Conservation (phyloP, 2,113 vertebrate species). For the Channa argus region DNA sequence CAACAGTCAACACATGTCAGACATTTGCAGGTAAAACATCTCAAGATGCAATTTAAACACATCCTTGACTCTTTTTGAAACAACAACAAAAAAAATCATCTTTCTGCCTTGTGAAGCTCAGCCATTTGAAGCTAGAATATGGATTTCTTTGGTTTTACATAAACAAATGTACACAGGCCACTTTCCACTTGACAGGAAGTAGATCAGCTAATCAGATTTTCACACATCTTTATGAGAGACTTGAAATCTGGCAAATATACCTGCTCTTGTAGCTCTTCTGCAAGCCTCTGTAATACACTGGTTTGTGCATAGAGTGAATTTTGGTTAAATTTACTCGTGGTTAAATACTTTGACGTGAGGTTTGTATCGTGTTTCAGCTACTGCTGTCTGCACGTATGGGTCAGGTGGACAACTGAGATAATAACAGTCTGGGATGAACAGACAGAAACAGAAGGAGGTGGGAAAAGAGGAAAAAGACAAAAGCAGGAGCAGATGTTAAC, state of each 20-base stretch:
- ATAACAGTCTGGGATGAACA: slow-evolving; percentile 16
- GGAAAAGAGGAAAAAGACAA: slow-evolving; percentile 22
- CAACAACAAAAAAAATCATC: not conserved
- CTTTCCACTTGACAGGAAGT: too few species aligned
- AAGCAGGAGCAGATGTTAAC: slow-evolving; percentile 44
- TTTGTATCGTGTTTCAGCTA: slow-evolving; percentile 8
- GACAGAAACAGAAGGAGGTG: slow-evolving; percentile 5
- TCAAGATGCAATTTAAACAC: not conserved
- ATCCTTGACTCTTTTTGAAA: slow-evolving; percentile 1
- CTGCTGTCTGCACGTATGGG: slow-evolving; percentile 9
- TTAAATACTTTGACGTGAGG: not conserved
- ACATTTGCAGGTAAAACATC: not conserved
- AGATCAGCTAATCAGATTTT: too few species aligned
- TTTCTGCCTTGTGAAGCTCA: not conserved
- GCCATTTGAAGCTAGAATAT: not conserved
- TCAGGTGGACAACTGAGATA: slow-evolving; percentile 43
- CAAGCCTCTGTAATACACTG: not conserved
- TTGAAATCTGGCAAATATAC: too few species aligned
- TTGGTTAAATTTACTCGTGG: not conserved
- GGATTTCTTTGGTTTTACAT: not conserved
- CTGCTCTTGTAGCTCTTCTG: too few species aligned
- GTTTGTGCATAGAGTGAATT: not conserved
- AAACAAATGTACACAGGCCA: not conserved
- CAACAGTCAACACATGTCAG: not conserved
- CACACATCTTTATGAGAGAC: too few species aligned